Evolutionary conservation across 2,113 vertebrate genomes (phyloP).

Genomic region (Perca flavescens): DNA sequence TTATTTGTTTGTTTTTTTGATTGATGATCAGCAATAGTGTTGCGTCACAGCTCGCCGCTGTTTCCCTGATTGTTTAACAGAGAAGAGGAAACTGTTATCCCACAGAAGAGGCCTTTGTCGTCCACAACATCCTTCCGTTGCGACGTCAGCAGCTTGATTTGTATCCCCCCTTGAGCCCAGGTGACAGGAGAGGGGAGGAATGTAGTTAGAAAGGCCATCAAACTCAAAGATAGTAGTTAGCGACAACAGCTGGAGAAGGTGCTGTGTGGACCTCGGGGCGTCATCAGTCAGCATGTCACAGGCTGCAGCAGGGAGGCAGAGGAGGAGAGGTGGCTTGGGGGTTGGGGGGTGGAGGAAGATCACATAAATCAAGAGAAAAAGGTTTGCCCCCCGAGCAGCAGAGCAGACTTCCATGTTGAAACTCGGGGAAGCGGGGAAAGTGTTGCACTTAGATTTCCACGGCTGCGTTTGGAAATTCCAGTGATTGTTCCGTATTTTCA

Average conservation of each 20-base stretch:
- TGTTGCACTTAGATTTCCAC: conserved; percentile 22
- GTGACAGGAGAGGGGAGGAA: conserved; percentile 79
- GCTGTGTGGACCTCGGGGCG: conserved; percentile 74
- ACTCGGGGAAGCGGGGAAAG: conserved; percentile 9
- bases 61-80: conserved; percentile 55
- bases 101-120: conserved; percentile 58
- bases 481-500: conserved; percentile 17
- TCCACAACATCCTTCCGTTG: conserved; percentile 73
- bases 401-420: conserved; percentile 42
- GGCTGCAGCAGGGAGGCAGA: conserved; percentile 45
- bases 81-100: conserved; percentile 66
- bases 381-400: conserved; percentile 27
- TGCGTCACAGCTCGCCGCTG: conserved; percentile 19
- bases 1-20: conserved; percentile 34
- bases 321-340: conserved; percentile 34
- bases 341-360: conserved; percentile 29
- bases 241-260: conserved; percentile 76
- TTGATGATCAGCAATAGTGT: conserved; percentile 44
- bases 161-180: conserved; percentile 67
- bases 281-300: conserved; percentile 76
- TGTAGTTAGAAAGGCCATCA: conserved; percentile 79
- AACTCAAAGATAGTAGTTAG: conserved; percentile 77
- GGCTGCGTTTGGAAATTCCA: conserved; percentile 25
- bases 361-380: conserved; percentile 68
- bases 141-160: conserved; percentile 79